Conservation (phyloP, 2,113 vertebrate genomes). For the Sterrhoptilus dennistouni region DNA sequence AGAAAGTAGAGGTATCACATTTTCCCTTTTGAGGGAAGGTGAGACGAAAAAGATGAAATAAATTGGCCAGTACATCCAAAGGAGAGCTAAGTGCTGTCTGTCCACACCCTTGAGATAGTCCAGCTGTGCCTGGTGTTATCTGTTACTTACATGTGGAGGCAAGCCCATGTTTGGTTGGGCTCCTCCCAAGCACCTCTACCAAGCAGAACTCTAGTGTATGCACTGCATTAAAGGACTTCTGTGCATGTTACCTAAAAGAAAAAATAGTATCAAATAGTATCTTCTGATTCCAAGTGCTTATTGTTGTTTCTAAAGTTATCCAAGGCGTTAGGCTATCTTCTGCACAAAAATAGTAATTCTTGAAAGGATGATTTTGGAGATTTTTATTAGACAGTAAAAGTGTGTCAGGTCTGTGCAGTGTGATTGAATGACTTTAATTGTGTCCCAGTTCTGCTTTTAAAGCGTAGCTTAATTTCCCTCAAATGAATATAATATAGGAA, state of each 20-base stretch:
- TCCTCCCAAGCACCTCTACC: background rate
- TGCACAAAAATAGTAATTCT: background rate
- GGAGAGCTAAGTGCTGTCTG: background rate
- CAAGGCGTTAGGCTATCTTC: background rate
- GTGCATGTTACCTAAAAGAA: background rate
- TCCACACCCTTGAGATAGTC: background rate
- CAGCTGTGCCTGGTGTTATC: background rate
- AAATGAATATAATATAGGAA: background rate
- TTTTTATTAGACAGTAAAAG: background rate
- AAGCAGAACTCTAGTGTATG: background rate
- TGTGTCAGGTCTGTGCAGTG: background rate
- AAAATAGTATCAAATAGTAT: background rate
- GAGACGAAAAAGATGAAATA: background rate
- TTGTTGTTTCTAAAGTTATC: background rate
- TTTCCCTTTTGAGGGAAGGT: background rate
- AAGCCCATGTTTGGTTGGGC: background rate
- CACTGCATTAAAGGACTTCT: background rate
- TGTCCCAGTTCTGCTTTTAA: background rate
- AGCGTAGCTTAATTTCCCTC: background rate
- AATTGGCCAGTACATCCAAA: accelerated
- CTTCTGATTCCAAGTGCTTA: background rate
- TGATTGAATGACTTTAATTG: background rate
- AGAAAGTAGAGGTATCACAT: background rate
- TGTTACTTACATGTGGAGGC: background rate
- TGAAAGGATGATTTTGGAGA: background rate